Percentiles rank a stretch among this genome's conserved stretches.
These are phyloP conservation scores for Erpobdella octoculata DNA, from an alignment of 2,888 invertebrate species.

Conservation along the genomic window DNA sequence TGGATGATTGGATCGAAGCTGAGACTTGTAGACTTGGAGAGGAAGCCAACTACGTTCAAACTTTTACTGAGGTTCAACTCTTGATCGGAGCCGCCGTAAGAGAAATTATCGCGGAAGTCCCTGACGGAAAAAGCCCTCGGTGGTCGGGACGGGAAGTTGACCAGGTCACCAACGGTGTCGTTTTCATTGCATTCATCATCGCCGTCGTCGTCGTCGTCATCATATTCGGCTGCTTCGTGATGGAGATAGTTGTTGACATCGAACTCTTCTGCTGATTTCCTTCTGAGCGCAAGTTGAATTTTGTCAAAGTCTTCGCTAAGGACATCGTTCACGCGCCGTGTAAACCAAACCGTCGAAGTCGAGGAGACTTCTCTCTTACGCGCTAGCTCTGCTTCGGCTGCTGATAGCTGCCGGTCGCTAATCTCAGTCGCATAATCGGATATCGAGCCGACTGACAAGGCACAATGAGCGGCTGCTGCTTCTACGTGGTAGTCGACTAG, in stretches of 20 bases:
- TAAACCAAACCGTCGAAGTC: not conserved
- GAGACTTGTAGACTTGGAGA: not conserved
- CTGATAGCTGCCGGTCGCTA: not conserved
- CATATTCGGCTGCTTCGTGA: too few relatives aligned
- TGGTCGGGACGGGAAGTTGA: not conserved
- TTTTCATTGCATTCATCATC: not conserved
- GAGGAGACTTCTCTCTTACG: too few relatives aligned
- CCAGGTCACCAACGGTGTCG: conserved; percentile 1
- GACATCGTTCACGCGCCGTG: not conserved
- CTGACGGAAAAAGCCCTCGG: not conserved
- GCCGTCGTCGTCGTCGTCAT: not conserved
- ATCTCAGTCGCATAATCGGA: not conserved
- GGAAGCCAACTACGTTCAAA: not conserved
- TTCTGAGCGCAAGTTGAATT: too few relatives aligned
- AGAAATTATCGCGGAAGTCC: not conserved
- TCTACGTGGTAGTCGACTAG: not conserved
- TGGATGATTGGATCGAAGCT: too few relatives aligned
- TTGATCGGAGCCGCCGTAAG: not conserved
- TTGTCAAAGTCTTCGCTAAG: too few relatives aligned
- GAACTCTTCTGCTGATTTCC: too few relatives aligned
- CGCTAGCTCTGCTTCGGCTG: not conserved
- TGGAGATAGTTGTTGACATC: too few relatives aligned
- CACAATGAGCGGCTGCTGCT: too few relatives aligned
- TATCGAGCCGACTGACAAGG: not conserved
- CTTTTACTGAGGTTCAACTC: not conserved